phyloP scores from a whole-genome alignment of 2,888 invertebrate genomes.

The Athrips mouffetella region DNA sequence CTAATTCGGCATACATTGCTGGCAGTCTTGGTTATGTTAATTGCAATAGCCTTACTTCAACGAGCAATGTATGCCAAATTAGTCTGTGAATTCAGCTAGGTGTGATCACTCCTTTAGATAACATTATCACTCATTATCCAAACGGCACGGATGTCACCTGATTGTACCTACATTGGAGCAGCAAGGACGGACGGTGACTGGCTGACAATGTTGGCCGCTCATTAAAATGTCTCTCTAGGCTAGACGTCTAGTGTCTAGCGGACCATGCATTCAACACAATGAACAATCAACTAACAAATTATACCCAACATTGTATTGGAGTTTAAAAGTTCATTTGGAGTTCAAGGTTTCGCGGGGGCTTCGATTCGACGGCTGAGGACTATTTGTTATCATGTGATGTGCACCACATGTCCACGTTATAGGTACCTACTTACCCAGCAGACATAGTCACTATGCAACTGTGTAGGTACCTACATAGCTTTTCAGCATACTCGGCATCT shows the following conservation, averaged over 20 bases:
- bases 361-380: too few relatives aligned
- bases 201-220: constrained; percentile 17
- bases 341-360: constrained; percentile 50
- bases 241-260: constrained; percentile 32
- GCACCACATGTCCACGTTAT: neutral
- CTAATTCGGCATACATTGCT: too few relatives aligned
- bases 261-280: constrained; percentile 40
- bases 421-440: constrained; percentile 1
- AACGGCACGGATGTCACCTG: constrained; percentile 23
- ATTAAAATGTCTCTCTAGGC: constrained; percentile 27
- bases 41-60: too few relatives aligned
- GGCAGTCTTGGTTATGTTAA: too few relatives aligned
- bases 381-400: constrained; percentile 2
- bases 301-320: constrained; percentile 44
- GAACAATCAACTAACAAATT: constrained; percentile 43
- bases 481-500: neutral
- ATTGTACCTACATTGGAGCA: too few relatives aligned
- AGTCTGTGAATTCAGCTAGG: too few relatives aligned
- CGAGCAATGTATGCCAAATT: too few relatives aligned
- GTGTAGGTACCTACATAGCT: neutral
- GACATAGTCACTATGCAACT: neutral
- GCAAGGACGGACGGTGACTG: constrained; percentile 13
- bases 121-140: constrained; percentile 14
- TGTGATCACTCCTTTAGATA: too few relatives aligned
- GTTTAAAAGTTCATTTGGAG: constrained; percentile 50